Evolutionary conservation across 1,140 invertebrate genomes (phyloP).

Genomic region (Eueides isabella): DNA sequence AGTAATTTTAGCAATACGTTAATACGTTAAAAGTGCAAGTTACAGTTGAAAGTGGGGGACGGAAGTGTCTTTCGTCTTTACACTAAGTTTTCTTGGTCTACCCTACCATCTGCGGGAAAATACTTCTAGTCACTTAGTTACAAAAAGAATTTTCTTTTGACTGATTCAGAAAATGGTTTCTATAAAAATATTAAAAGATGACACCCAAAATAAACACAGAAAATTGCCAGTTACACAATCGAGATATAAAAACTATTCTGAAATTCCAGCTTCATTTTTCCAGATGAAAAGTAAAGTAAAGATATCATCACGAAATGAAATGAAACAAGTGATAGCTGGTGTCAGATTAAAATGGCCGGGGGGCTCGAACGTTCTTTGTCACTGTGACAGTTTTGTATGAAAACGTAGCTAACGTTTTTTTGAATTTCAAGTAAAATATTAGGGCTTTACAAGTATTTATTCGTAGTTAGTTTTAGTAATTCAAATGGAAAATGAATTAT

Average conservation of each 20-base stretch:
- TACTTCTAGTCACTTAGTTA: not conserved
- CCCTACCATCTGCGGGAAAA: too few relatives aligned
- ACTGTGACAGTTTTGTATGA: not conserved
- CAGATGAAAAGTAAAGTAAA: not conserved
- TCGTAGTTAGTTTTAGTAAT: too few relatives aligned
- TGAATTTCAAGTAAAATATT: not conserved
- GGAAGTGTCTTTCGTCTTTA: too few relatives aligned
- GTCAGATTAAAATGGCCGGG: constrained; percentile 7
- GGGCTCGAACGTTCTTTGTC: constrained; percentile 7
- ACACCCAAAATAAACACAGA: not conserved
- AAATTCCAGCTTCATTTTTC: not conserved
- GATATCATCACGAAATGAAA: not conserved
- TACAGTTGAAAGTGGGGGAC: too few relatives aligned
- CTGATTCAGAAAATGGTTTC: not conserved
- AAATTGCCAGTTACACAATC: constrained; percentile 8
- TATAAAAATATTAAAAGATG: not conserved
- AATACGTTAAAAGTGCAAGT: too few relatives aligned
- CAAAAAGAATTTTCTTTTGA: not conserved
- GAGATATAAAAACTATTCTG: constrained; percentile 2
- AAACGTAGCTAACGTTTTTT: not conserved
- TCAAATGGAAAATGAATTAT: not conserved
- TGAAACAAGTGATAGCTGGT: constrained; percentile 5
- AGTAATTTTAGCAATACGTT: too few relatives aligned
- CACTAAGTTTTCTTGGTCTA: too few relatives aligned
- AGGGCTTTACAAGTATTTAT: not conserved